A percentile compares a stretch with the other conserved stretches of the same genome.
Conservation (phyloP, 2,888 invertebrate species). For the Drosophila lutescens region DNA sequence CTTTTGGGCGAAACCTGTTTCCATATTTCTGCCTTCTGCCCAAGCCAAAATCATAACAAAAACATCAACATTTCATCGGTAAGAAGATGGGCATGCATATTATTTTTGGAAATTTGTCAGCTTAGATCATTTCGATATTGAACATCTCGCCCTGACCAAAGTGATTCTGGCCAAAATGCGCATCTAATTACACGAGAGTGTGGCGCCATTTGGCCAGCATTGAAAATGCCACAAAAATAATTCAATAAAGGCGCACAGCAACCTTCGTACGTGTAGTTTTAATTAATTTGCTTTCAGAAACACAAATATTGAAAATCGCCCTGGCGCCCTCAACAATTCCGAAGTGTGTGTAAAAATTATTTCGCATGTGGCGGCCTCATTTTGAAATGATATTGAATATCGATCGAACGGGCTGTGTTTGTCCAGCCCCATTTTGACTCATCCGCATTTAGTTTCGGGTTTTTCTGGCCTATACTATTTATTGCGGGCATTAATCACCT, state of each 20-base stretch:
- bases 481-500: conserved; percentile 71
- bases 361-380: conserved; percentile 70
- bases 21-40: conserved; percentile 40
- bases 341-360: conserved; percentile 52
- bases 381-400: conserved; percentile 56
- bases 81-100: conserved; percentile 26
- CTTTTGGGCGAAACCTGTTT: conserved; percentile 36
- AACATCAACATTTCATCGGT: conserved; percentile 28
- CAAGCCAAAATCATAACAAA: conserved; percentile 33
- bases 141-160: not conserved
- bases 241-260: conserved; percentile 42
- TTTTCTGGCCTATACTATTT: conserved; percentile 56
- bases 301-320: conserved; percentile 33
- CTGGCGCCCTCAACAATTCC: conserved; percentile 30
- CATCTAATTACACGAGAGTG: conserved; percentile 69
- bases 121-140: conserved; percentile 58
- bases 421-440: conserved; percentile 57
- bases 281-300: conserved; percentile 73
- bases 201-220: conserved; percentile 64
- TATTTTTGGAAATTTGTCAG: conserved; percentile 54
- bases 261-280: conserved; percentile 77
- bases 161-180: conserved; percentile 41
- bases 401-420: conserved; percentile 64
- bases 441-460: conserved; percentile 64
- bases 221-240: conserved; percentile 35